Evolutionary conservation across 2,113 vertebrate genomes (phyloP).

Genomic region (Hyperoodon ampullatus): DNA sequence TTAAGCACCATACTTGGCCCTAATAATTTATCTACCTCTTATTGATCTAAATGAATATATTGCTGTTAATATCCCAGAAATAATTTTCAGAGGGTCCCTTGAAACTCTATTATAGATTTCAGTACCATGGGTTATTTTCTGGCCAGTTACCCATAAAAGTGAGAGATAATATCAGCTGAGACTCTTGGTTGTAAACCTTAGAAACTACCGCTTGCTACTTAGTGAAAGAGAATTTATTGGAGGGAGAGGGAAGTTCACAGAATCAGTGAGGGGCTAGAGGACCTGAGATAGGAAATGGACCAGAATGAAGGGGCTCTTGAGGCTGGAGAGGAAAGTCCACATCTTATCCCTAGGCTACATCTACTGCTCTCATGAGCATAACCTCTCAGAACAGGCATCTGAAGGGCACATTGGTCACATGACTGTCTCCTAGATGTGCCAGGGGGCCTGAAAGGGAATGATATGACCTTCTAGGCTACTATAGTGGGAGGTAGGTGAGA

Average conservation of each 20-base stretch:
- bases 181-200: constrained; percentile 30
- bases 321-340: neutral
- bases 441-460: neutral
- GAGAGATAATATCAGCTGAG: constrained; percentile 18
- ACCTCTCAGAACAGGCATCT: neutral
- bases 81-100: constrained; percentile 20
- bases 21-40: constrained; percentile 53
- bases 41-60: constrained; percentile 59
- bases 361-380: neutral
- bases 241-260: neutral
- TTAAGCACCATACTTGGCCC: neutral
- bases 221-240: neutral
- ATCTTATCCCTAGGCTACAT: neutral
- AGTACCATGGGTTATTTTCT: constrained; percentile 47
- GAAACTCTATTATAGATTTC: constrained; percentile 52
- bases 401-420: neutral
- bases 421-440: neutral
- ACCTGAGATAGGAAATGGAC: neutral
- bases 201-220: constrained; percentile 15
- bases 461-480: neutral
- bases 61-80: constrained; percentile 59
- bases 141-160: constrained; percentile 13
- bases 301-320: neutral
- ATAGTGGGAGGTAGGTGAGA: neutral
- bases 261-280: neutral